Conservation (phyloP, 1,140 invertebrate genomes). For the Nomia melanderi region DNA sequence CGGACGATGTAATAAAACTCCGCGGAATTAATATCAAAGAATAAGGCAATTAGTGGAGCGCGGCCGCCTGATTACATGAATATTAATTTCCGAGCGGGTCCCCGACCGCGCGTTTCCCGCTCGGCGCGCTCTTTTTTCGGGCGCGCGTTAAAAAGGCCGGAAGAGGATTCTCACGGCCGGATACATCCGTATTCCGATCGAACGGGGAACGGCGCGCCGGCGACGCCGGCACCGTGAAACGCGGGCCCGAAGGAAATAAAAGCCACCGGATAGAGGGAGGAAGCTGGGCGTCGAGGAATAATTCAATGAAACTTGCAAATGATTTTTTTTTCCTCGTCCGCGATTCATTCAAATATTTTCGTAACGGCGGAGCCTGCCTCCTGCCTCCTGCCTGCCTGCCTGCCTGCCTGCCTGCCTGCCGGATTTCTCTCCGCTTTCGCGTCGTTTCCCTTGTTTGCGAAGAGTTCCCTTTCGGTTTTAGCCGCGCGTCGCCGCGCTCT, state of each 20-base stretch:
- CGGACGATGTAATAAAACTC: conserved; percentile 13
- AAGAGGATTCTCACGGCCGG: conserved; percentile 6
- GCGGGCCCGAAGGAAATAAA: not conserved
- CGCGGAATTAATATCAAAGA: conserved; percentile 48
- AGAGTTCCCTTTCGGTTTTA: conserved; percentile 33
- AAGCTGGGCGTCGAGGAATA: not conserved
- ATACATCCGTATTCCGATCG: not conserved
- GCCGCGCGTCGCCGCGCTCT: conserved; percentile 26
- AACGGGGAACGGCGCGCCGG: not conserved
- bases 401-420: no score
- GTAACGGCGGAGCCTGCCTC: not conserved
- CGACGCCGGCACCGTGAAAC: no score
- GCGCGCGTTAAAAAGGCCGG: not conserved
- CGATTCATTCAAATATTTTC: conserved; percentile 7
- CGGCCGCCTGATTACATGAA: conserved; percentile 44
- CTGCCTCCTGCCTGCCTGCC: no score
- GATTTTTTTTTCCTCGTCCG: not conserved
- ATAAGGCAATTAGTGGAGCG: conserved; percentile 49
- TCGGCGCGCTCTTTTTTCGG: conserved; percentile 3
- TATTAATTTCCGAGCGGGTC: conserved; percentile 47
- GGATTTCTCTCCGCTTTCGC: not conserved
- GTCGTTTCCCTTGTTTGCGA: conserved; percentile 24
- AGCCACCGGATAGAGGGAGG: not conserved
- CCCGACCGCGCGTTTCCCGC: not conserved
- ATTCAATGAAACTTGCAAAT: conserved; percentile 30